A percentile compares a stretch with the other conserved stretches of the same genome.
Conservation (phyloP, 2,797 vertebrate genomes). For the Chanos chanos region DNA sequence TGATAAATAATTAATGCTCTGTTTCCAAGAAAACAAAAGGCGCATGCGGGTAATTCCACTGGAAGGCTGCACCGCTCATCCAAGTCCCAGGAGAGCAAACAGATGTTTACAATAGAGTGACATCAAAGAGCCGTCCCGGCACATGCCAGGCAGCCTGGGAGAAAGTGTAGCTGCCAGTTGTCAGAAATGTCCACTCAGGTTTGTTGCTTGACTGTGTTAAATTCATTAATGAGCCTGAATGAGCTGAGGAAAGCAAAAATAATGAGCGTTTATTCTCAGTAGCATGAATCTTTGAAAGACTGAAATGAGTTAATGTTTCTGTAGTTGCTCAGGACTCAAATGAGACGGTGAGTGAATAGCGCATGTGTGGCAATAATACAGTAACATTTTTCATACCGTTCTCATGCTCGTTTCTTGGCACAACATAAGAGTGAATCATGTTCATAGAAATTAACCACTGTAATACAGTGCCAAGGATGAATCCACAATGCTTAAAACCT, state of each 20-base stretch:
- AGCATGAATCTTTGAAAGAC: not conserved
- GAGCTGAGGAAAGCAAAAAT: slow-evolving; percentile 12
- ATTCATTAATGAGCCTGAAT: slow-evolving; percentile 42
- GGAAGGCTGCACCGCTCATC: slow-evolving; percentile 26
- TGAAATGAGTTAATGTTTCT: too few relatives aligned
- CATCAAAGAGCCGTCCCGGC: slow-evolving; percentile 43
- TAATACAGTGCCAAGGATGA: slow-evolving; percentile 28
- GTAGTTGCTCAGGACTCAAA: too few relatives aligned
- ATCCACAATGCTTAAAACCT: slow-evolving; percentile 31
- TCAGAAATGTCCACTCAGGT: slow-evolving; percentile 38
- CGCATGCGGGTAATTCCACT: slow-evolving; percentile 38
- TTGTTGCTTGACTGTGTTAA: slow-evolving; percentile 32
- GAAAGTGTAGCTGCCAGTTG: slow-evolving; percentile 25
- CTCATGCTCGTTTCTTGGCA: slow-evolving; percentile 28
- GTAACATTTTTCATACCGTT: slow-evolving; percentile 4
- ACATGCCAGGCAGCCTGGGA: slow-evolving; percentile 21
- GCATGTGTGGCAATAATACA: not conserved
- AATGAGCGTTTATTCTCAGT: not conserved
- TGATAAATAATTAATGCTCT: slow-evolving; percentile 43
- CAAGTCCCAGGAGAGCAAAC: slow-evolving; percentile 45
- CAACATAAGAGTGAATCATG: slow-evolving; percentile 29
- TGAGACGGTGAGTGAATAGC: too few relatives aligned
- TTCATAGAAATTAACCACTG: slow-evolving; percentile 23
- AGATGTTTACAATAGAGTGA: slow-evolving; percentile 50
- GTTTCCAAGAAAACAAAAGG: slow-evolving; percentile 38